phyloP scores from a whole-genome alignment of 2,888 invertebrate species.

The Aproaerema taeniolella region DNA sequence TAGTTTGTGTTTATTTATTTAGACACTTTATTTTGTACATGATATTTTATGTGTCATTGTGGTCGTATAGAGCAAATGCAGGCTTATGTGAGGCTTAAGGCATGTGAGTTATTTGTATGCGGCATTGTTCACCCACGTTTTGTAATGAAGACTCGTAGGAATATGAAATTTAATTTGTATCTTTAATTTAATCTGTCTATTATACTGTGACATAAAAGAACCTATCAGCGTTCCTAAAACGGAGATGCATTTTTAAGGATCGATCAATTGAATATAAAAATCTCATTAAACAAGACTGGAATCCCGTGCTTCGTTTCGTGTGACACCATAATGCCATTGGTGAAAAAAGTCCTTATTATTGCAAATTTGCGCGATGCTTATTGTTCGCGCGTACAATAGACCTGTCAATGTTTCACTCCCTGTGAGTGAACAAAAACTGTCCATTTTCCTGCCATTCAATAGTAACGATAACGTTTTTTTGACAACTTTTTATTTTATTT shows the following conservation, averaged over 20 bases:
- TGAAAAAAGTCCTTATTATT: slow-evolving; percentile 31
- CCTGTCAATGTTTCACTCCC: slow-evolving; percentile 66
- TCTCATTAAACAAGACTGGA: slow-evolving; percentile 2
- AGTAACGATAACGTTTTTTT: slow-evolving; percentile 13
- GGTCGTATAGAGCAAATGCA: too few relatives aligned
- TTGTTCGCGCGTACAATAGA: slow-evolving; percentile 64
- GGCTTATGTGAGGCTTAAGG: too few relatives aligned
- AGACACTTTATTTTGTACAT: too few relatives aligned
- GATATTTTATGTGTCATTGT: too few relatives aligned
- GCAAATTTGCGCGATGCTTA: slow-evolving; percentile 47
- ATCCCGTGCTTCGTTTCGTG: not conserved
- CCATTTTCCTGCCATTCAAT: slow-evolving; percentile 24
- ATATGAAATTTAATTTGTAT: not conserved
- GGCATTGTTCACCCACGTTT: too few relatives aligned
- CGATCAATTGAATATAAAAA: slow-evolving; percentile 1
- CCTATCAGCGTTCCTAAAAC: not conserved
- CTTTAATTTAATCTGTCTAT: not conserved
- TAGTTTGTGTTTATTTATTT: not conserved
- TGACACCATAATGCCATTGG: not conserved
- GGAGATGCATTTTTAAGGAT: slow-evolving; percentile 2
- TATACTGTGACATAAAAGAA: not conserved
- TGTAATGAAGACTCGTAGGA: too few relatives aligned
- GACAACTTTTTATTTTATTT: slow-evolving; percentile 11
- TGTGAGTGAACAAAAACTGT: slow-evolving; percentile 51
- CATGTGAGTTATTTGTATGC: too few relatives aligned